Evolutionary conservation across 1,140 invertebrate genomes (phyloP), one percentile per base, ranked within the genome.

Genomic region (Heliothis subflexa): DNA sequence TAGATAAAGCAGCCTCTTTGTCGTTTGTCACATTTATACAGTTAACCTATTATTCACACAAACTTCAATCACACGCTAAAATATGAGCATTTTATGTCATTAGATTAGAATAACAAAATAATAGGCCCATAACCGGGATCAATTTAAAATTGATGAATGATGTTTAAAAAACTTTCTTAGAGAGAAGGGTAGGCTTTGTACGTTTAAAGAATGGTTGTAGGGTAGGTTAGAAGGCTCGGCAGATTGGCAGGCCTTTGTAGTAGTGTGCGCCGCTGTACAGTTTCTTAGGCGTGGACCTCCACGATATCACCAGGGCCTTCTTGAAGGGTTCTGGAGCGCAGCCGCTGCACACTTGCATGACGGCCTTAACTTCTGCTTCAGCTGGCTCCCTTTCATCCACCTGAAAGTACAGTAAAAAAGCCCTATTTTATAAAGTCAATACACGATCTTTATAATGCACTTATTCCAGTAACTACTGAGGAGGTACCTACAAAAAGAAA

Each of bases 361-460:
- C 97, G 1, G 96, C 96, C 79, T 95, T 96, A 0, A 98, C 97
- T 89, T 98, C 97, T 21, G 96, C 97, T 88, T 98, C 97, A 0
- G 97, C 97, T 0, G 97, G 97, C 82, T 98, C 97, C n/a, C 97
- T 95, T 82, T 97, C 97, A 45, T 97, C 96, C 54, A 95, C 94
- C 90, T 95, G 87, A 7, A 66, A 54, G 12, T 54, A 40, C 13
- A 28, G 21, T 9, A 70, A 40, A 45, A 49, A 3, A 78, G 18
- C 2, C 2, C 14, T 18, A 16, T 55, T 55, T 40, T 13, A 50
- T 25, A 25, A 25, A 25, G 21, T 25, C 21, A 25, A 25, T 25
- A 25, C 21, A 25, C 2, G 2, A 1, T 25, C 21, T 25, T 25
- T 25, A 25, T 25, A 25, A 25, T 25, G 21, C 7, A 40, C 0